A percentile compares a stretch with the other conserved stretches of the same genome.
These are phyloP conservation scores for Rhopalosiphum padi DNA, from an alignment of 1,140 invertebrate species.

Conservation along the genomic window DNA sequence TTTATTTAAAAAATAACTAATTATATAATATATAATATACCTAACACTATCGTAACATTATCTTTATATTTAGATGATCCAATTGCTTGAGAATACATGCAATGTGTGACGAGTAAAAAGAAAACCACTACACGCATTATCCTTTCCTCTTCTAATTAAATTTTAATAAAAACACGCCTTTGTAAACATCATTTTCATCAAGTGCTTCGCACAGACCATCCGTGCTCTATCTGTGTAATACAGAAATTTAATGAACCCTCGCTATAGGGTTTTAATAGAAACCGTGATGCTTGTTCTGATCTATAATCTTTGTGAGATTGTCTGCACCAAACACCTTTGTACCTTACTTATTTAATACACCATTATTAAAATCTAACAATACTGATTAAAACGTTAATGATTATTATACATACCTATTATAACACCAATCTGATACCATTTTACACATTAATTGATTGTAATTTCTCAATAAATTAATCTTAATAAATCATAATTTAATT, in stretches of 20 bases:
- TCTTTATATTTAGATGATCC: not conserved
- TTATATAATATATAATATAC: not conserved
- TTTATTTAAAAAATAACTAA: conserved; percentile 18
- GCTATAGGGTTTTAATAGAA: conserved; percentile 22
- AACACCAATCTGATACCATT: not conserved
- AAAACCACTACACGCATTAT: conserved; percentile 26
- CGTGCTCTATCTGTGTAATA: conserved; percentile 43
- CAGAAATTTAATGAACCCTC: conserved; percentile 40
- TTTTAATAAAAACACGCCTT: conserved; percentile 38
- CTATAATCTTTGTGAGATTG: conserved; percentile 24
- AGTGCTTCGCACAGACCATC: conserved; percentile 8
- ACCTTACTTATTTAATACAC: not conserved
- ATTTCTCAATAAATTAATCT: not conserved
- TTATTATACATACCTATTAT: not conserved
- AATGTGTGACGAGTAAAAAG: conserved; percentile 21
- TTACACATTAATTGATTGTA: not conserved
- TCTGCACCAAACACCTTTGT: not conserved
- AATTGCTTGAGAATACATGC: conserved; percentile 26
- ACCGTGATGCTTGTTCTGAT: conserved; percentile 53
- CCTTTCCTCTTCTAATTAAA: conserved; percentile 15
- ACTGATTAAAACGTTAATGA: not conserved
- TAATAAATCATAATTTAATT: not conserved
- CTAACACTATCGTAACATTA: not conserved
- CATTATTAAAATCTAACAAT: conserved; percentile 2
- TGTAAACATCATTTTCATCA: conserved; percentile 44